Evolutionary conservation across 2,888 invertebrate species (phyloP), one percentile per base, ranked within the genome.

Genomic region (Epicampocera succincta): DNA sequence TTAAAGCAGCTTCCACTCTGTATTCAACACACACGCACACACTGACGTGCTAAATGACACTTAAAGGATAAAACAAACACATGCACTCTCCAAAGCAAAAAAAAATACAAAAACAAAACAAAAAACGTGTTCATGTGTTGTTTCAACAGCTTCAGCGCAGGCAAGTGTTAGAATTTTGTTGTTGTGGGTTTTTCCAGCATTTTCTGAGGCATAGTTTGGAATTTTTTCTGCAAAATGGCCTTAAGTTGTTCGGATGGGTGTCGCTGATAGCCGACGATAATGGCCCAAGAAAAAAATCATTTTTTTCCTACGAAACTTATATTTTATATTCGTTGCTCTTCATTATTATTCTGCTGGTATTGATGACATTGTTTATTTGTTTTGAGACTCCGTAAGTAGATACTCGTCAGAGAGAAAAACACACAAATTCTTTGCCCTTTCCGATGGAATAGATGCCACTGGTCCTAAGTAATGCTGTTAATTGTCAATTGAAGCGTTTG

Each of bases 401-500:
- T n/a, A n/a, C n/a, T n/a, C n/a, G n/a, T n/a, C n/a, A n/a, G n/a
- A n/a, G n/a, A 56, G 56, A 48, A 40, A 25, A 25, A 25, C 11
- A 2, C 38, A 0, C 21, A 12, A n/a, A 38, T 65, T 78, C 1
- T 46, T 33, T 72, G 44, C 40, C 15, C 0, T 50, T 68, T 40
- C 33, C 8, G 33, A n/a, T n/a, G 3, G 13, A 21, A 40, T 50
- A 25, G 50, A 12, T 52, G 68, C 61, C 52, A 46, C 71, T 80
- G 58, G 50, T 76, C 72, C 60, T 68, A 69, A 56, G 56, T 56
- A 71, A 69, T 74, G 76, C 80, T 80, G 76, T 69, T 80, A 76
- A 73, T 69, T 83, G 78, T 68, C 73, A 72, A 78, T 75, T 82
- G 71, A 78, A 82, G 87, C 85, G 86, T 89, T 89, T 87, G 86